Evolutionary conservation across 2,888 invertebrate genomes (phyloP), one percentile per base, ranked within the genome.

Genomic region (Clistopyga incitator): DNA sequence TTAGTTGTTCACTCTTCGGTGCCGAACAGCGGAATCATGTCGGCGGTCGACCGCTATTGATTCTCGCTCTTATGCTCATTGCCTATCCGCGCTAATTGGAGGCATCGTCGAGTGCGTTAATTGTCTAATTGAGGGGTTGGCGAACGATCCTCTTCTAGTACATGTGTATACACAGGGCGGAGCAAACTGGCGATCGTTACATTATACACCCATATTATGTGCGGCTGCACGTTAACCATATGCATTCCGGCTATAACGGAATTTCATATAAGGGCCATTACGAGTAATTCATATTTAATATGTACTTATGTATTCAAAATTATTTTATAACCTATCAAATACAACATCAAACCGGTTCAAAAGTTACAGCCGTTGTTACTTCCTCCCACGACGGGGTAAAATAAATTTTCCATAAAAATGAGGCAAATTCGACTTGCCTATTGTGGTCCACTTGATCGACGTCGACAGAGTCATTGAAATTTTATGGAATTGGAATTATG

Each of bases 101-200:
- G 86, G 85, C 84, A 82, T 79, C 85, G 86, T 83, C 75, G 85
- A 86, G 85, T 87, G 86, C 86, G 85, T 87, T 90, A 87, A 88
- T 88, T 87, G 86, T 87, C 87, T 87, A 86, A 88, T 87, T 86
- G 87, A 84, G 70, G 71, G 65, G 59, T 67, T 47, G 71, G 56
- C 45, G 52, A 79, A 64, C 54, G 78, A 78, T 65, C 50, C 65
- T 75, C 75, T 56, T 11, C 47, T 64, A 67, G n/a, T n/a, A 23
- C 25, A 38, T 34, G 20, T 20, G 42, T 42, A 15, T 64, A 70
- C 42, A 18, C 50, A 38, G 50, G 34, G 38, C 34, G 20, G 15
- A 23, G 34, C 50, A 38, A n/a, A 34, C 64, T 47, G 20, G 50
- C 47, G 15, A 47, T 67, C 25, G 47, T 67, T 67, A 67, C 34